Base-by-base conservation (phyloP, 1,140 invertebrate species). In the Drosophila obscura region DNA sequence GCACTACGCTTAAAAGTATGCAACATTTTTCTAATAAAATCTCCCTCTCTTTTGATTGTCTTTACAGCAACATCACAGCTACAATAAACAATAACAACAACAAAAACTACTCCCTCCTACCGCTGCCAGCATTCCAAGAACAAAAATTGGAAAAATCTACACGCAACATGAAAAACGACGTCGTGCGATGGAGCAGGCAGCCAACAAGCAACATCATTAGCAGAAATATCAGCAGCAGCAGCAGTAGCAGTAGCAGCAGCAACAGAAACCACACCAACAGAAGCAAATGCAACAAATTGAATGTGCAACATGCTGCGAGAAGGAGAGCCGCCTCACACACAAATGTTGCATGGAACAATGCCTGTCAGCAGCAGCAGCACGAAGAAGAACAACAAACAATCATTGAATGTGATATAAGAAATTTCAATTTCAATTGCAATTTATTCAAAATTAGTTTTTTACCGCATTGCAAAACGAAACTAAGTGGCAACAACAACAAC, bases 161-260 rank as follows among this genome's bases (percentile, higher is more conserved):
- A 87, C 87, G 83, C 94, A 55, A 84, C 90, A 91, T 91, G 90
- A 89, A 90, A 88, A 91, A 91, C 90, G 90, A 91, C 85, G 90
- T 91, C 62, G 90, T 91, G 67, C 90, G 90, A 90, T 91, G 90
- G 90, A 89, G 76, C 56, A 68, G 79, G 49, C 73, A 87, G 69
- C 75, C 67, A 77, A 83, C 53, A 68, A 72, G 49, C 72, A 74
- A 76, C 59, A 66, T 11, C 39, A 66, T 41, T 9, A 80, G 4
- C 43, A 79, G 31, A 52, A 77, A 1, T 15, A 56, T 5, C 45
- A 59, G 13, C 50, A 57, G 7, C 5, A 77, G 28, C 35, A 73
- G 26, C 57, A 58, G 13, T 41, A 69, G 4, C 41, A 73, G 9
- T 19, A 68, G 9, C 49, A 67, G 24, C 43, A 68, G 9, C 44